Base-by-base conservation (phyloP, 2,888 invertebrate genomes). In the Conops quadrifasciatus region DNA sequence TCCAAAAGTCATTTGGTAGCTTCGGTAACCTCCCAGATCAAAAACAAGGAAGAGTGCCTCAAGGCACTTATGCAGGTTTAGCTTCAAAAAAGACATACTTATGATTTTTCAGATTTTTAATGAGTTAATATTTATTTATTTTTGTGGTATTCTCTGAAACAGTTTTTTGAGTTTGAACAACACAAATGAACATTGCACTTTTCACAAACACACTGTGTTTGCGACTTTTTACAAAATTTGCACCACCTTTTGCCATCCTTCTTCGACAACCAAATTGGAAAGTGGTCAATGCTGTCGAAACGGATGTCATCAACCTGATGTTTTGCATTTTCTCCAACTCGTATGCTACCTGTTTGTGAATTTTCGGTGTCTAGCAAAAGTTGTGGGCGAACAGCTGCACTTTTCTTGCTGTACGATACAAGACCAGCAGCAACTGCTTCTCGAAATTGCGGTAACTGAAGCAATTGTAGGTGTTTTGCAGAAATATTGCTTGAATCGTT, bases 341-440 rank as follows among this genome's bases (percentile, higher is more conserved):
- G 65, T 59, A 15, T 28, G 64, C 56, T 49, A 43, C 30, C n/a
- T 43, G 66, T n/a, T 21, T 13, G 53, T 56, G 11, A 2, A 19
- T 36, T 45, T 24, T 53, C 53, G n/a, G n/a, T 49, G 16, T n/a
- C n/a, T n/a, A n/a, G n/a, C n/a, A n/a, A n/a, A 49, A 49, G 49
- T 15, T 15, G 15, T 15, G 49, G 51, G 11, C 53, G 53, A 21
- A 19, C 53, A 53, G 28, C 24, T 19, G 63, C 45, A 45, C 63
- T 11, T 64, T 49, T 70, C 51, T 70, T 67, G 63, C 45, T 72
- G 19, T 64, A 73, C 64, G 62, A 43, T 28, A 73, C 71, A 71
- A 71, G 36, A 67, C 72, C 72, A 71, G 68, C 71, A 47, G 71
- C 71, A 74, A 74, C 71, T 70, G 67, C 56, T 70, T 72, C 68